Evolutionary conservation across 1,140 invertebrate species (phyloP).

Genomic region (Helicoverpa armigera): DNA sequence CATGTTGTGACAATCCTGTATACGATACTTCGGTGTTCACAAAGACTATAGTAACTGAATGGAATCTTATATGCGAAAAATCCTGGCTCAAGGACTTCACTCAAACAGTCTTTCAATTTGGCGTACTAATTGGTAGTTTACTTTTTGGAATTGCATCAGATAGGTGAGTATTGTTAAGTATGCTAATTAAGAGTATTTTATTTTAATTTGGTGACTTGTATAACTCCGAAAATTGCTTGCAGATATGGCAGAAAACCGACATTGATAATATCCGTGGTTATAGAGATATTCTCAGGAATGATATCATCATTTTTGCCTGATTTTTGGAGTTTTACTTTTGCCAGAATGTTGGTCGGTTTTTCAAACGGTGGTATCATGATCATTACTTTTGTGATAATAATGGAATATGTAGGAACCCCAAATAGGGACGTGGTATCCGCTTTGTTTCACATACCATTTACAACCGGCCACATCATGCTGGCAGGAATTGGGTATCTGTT

Average conservation of each 20-base stretch:
- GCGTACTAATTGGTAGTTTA: constrained; percentile 78
- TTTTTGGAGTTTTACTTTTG: constrained; percentile 88
- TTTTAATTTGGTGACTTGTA: too few species aligned
- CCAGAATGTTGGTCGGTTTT: constrained; percentile 88
- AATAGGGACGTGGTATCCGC: constrained; percentile 88
- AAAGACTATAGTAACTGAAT: constrained; percentile 91
- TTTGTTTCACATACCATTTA: constrained; percentile 88
- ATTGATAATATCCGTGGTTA: constrained; percentile 86
- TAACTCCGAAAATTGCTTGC: constrained; percentile 47
- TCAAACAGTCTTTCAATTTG: constrained; percentile 86
- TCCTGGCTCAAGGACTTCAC: constrained; percentile 89
- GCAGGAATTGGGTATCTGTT: constrained; percentile 87
- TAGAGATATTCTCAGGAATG: constrained; percentile 88
- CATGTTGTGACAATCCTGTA: constrained; percentile 85
- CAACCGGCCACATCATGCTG: constrained; percentile 86
- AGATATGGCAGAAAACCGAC: constrained; percentile 89
- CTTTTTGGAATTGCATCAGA: constrained; percentile 81
- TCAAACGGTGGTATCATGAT: constrained; percentile 88
- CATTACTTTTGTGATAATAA: constrained; percentile 87
- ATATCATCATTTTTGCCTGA: constrained; percentile 88
- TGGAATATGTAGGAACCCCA: constrained; percentile 83
- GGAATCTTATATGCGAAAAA: constrained; percentile 90
- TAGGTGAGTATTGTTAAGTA: constrained; percentile 62
- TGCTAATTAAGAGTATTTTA: neutral
- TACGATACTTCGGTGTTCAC: constrained; percentile 89